Evolutionary conservation across 1,140 invertebrate species (phyloP).

Genomic region (Drosophila repleta): DNA sequence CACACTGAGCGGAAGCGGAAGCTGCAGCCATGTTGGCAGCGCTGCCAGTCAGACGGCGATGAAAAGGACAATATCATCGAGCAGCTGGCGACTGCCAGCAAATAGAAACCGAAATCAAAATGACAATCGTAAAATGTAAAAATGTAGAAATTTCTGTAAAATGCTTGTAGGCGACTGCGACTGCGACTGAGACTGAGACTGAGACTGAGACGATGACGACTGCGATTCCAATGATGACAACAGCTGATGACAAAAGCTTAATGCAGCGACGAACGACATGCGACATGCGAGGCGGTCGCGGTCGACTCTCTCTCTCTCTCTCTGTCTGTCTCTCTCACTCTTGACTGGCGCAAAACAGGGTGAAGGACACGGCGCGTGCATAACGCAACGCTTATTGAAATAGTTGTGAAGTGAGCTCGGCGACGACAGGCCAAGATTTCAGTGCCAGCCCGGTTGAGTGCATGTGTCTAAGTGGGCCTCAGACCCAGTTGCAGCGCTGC

Average conservation of each 20-base stretch:
- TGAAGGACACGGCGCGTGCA: conserved; percentile 75
- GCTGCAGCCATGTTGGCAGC: conserved; percentile 40
- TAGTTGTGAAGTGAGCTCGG: conserved; percentile 78
- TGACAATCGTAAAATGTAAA: conserved; percentile 69
- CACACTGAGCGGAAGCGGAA: conserved; percentile 41
- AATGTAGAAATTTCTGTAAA: conserved; percentile 70
- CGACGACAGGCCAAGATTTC: conserved; percentile 40
- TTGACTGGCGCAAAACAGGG: conserved; percentile 66
- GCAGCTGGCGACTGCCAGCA: conserved; percentile 19
- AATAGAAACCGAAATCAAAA: conserved; percentile 62
- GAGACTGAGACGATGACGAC: no score
- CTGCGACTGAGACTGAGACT: no score
- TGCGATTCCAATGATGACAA: conserved; percentile 4
- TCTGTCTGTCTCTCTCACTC: no score
- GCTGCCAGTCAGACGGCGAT: neutral
- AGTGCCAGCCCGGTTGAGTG: conserved; percentile 21
- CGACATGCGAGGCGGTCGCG: conserved; percentile 24
- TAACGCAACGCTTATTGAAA: conserved; percentile 78
- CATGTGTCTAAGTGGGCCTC: conserved; percentile 31
- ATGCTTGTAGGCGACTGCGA: conserved; percentile 60
- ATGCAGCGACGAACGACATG: conserved; percentile 4
- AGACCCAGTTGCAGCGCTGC: conserved; percentile 22
- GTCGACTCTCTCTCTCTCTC: no score
- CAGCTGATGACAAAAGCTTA: conserved; percentile 38
- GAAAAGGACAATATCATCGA: neutral